Evolutionary conservation across 2,888 invertebrate species (phyloP), one percentile per base, ranked within the genome.

Genomic region (Tryphoninae sp.): DNA sequence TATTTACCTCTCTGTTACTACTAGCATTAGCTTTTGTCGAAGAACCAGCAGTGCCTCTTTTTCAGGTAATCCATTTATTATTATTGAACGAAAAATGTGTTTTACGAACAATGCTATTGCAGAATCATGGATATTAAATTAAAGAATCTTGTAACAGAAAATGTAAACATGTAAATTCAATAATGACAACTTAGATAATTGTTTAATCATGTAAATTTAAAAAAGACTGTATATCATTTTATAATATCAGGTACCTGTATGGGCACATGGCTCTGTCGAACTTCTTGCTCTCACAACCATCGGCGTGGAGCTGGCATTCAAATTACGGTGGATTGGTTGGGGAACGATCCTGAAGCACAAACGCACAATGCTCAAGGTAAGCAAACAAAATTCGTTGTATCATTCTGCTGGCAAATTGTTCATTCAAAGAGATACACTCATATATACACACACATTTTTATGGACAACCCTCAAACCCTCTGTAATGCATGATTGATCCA

Each of bases 261-360:
- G 95, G 93, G 94, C 96, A 9, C 97, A 97, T 91, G 96, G 96
- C 64, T 95, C 96, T 13, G 93, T 97, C 89, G 97, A 98, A 90
- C 91, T 97, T 77, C 92, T 97, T 83, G 95, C 96, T 11, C 92
- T 97, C 81, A 93, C 95, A 6, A 94, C 97, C 26, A 96, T 97
- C 74, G 96, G 95, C 11, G 93, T 97, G 74, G 97, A 97, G 90
- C 92, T 97, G 75, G 94, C 95, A 59, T 93, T 97, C 78, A 96
- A 97, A 90, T 92, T 97, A 58, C 95, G 96, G 88, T 98, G 97
- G 97, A 96, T 97, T 80, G 97, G 97, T 0, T 95, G 95, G 94
- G 94, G 94, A 85, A 96, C 96, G n/a, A 96, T 97, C 88, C 93
- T 97, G 26, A 95, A 94, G 88, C 98, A 97, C 89, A 96, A 96